Evolutionary conservation across 2,113 vertebrate species (phyloP).

Genomic region (Garra rufa): DNA sequence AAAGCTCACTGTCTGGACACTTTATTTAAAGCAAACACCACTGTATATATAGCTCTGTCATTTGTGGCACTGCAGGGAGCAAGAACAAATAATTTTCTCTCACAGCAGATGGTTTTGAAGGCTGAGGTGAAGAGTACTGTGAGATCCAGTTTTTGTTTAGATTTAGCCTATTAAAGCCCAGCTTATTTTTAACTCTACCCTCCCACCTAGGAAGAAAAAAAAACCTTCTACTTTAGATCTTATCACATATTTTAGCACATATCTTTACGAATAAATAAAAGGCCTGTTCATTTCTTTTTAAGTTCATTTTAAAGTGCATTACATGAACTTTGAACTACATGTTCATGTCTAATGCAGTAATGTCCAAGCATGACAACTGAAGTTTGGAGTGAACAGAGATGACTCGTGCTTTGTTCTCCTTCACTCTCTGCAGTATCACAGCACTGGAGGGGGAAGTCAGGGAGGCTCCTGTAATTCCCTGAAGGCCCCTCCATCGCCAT

Average conservation of each 20-base stretch:
- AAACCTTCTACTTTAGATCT: background rate
- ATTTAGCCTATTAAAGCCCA: background rate
- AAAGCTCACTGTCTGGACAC: slow-evolving; percentile 11
- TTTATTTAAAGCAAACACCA: slow-evolving; percentile 31
- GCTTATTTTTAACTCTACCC: background rate
- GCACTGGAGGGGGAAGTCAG: slow-evolving; percentile 73
- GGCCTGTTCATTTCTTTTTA: too few species aligned
- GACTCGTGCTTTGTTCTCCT: slow-evolving; percentile 20
- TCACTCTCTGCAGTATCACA: slow-evolving; percentile 68
- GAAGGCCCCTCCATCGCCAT: slow-evolving; percentile 77
- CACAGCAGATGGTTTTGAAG: slow-evolving; percentile 46
- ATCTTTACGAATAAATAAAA: background rate
- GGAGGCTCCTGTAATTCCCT: slow-evolving; percentile 79
- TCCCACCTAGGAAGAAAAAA: background rate
- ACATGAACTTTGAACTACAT: background rate
- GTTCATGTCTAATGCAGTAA: background rate
- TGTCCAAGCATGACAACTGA: background rate
- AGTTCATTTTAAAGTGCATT: too few species aligned
- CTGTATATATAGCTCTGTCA: slow-evolving; percentile 21
- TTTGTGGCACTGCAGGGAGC: slow-evolving; percentile 24
- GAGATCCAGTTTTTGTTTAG: slow-evolving; percentile 22
- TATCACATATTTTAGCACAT: background rate
- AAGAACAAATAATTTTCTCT: slow-evolving; percentile 39
- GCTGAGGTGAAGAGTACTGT: slow-evolving; percentile 38
- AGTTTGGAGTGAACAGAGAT: background rate